Base-by-base conservation (phyloP, 1,140 invertebrate species). In the Drosophila tsacasi region DNA sequence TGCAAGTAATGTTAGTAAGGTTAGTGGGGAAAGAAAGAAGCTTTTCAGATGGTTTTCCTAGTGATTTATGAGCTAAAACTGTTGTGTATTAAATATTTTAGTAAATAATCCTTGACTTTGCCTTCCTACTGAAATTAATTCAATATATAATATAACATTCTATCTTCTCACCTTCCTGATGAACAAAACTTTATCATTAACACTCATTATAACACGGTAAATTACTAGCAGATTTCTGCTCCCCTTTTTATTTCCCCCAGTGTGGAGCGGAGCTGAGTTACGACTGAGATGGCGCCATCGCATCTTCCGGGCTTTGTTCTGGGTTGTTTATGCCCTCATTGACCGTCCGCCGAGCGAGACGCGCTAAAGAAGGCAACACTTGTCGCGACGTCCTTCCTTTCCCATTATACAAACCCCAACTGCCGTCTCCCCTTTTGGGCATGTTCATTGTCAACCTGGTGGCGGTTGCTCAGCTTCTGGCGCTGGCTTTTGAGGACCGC, bases 401-500 rank as follows among this genome's bases (percentile, higher is more conserved):
- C 12, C 35, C 50, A 60, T 47, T 27, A 35, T 19, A 23, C 27
- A 12, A 7, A n/a, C 13, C 6, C 59, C 32, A 25, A 40, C 19
- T 15, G 9, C 2, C 61, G 21, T 9, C 30, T 37, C 25, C 49
- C 37, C 44, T 21, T 10, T 37, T 32, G 40, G 32, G 32, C 49
- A 68, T 37, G 49, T 68, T 46, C 67, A 72, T 72, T 72, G 67
- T 73, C 54, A 73, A 73, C 69, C 37, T 73, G 64, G 44, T 19
- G 62, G 30, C 30, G 47, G 49, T 23, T 63, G 64, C 67, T 68
- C 67, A 55, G 63, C 32, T 68, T 35, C 63, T 71, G 49, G 67
- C 30, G 15, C 23, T 68, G 47, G 67, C 69, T 73, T 59, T 60
- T 82, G 77, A 86, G 75, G 75, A 68, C 69, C 80, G 23, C 67